Base-by-base conservation (phyloP, 2,888 invertebrate species). In the Linhomoeus sp. region DNA sequence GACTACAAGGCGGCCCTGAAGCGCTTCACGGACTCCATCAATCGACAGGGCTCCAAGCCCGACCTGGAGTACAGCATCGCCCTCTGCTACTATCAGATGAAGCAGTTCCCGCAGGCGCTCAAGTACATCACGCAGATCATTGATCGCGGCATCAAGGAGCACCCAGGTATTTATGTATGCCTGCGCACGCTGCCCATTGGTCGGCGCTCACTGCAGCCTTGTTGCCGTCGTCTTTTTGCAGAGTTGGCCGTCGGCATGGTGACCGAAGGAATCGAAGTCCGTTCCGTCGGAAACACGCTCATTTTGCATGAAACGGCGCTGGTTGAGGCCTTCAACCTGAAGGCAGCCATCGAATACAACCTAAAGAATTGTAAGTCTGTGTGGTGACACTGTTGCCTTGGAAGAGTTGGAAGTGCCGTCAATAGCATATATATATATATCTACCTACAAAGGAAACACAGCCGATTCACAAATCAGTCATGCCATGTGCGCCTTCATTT, bases 261-360 rank as follows among this genome's bases (percentile, higher is more conserved):
- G 64, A 85, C 88, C 24, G 94, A 94, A 65, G 72, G 72, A 19
- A 65, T 71, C 43, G 72, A 72, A 54, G 82, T 87, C 0, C 77
- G 90, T 52, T 90, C 90, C 62, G 92, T 97, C 35, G 94, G 94
- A 0, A 92, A 92, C 67, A 86, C 88, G 1, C 70, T 86, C 49
- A 81, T 81, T 1, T 73, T 97, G 49, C 90, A 94, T 61, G 81
- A 92, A 66, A 92, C 94, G 3, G 88, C 90, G 22, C 74, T 97
- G 2, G 85, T 97, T 15, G 97, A 97, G 70, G 92, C 94, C 0
- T 87, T 94, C 63, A 97, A 97, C 70, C 73, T 97, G 23, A 94
- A 94, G 72, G 90, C 94, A 14, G 94, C 94, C 3, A 87, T 97
- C 57, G 92, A 94, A 68, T 97, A 86, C 68, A 85, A 88, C 65